Percentiles rank a stretch among this genome's conserved stretches.
Evolutionary conservation across 2,888 invertebrate genomes (phyloP).

Genomic region (Drosophila fulvimacula): DNA sequence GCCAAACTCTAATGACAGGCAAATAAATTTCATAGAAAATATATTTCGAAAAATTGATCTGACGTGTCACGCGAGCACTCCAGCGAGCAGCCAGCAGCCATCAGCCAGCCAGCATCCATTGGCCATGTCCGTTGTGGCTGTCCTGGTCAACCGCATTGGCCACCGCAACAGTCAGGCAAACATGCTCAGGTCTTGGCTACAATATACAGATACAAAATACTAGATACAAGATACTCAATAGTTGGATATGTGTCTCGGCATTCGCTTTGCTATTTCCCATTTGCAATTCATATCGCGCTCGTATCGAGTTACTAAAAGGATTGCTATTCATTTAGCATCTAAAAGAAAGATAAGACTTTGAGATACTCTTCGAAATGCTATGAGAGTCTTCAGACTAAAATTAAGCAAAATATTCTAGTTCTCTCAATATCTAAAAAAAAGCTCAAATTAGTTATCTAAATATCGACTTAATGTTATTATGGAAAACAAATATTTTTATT

Average conservation of each 20-base stretch:
- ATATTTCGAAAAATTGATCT: constrained; percentile 83
- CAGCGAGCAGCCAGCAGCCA: constrained; percentile 11
- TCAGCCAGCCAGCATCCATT: constrained; percentile 11
- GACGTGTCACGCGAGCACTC: constrained; percentile 80
- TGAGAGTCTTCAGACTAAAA: no score
- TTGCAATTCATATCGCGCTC: constrained; percentile 26
- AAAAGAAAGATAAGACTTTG: not conserved
- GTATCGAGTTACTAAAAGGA: constrained; percentile 31
- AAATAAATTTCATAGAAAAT: constrained; percentile 82
- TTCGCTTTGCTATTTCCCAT: constrained; percentile 8
- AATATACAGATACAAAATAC: constrained; percentile 17
- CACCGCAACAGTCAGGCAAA: constrained; percentile 13
- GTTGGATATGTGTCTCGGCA: constrained; percentile 31
- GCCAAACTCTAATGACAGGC: constrained; percentile 82
- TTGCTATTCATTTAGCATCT: constrained; percentile 19
- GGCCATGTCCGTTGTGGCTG: constrained; percentile 3
- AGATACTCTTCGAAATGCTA: not conserved
- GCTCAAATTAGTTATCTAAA: no score
- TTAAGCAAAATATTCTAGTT: no score
- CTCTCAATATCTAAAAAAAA: no score
- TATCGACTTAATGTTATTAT: no score
- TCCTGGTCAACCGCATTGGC: constrained; percentile 20
- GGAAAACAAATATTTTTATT: no score
- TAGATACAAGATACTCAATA: constrained; percentile 22
- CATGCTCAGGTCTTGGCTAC: not conserved